Base-by-base conservation (phyloP, 2,888 invertebrate genomes). In the Lampropteryx suffumata region DNA sequence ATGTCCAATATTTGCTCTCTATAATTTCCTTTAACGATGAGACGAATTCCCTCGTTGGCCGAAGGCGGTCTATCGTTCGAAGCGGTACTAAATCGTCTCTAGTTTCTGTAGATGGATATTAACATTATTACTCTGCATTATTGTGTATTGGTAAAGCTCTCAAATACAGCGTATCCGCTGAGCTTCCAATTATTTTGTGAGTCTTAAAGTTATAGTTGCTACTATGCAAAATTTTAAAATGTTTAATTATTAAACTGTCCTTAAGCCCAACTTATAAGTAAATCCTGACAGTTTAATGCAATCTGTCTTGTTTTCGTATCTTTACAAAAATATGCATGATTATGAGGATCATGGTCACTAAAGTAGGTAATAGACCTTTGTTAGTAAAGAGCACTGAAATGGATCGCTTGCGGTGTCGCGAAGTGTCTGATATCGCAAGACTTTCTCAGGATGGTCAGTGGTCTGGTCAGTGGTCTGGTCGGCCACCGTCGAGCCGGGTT, bases 381-480 rank as follows among this genome's bases (percentile, higher is more conserved):
- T 41, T n/a, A n/a, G n/a, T n/a, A n/a, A n/a, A n/a, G n/a, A 7
- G 4, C 39, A 12, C 8, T 33, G 39, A 39, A 39, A 33, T 21
- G 11, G 11, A 46, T 39, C 14, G n/a, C 32, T 5, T 28, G 28
- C 40, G 11, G 37, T 40, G 34, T 47, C 13, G 29, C 39, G 8
- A 17, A 33, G 46, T 41, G 34, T 47, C 40, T 28, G 41, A 26
- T 48, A 30, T 43, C 27, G 43, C 30, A 45, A 56, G 44, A 53
- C 65, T 70, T 67, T 69, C 69, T 63, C 62, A 64, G 63, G 62
- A 50, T 59, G 62, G 61, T 50, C 33, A 26, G 13, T 26, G 45
- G 34, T 11, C 11, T 28, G 43, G 3, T 21, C 3, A 21, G 21
- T n/a, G n/a, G n/a, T n/a, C n/a, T n/a, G n/a, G n/a, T n/a, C n/a